Conservation (phyloP, 2,797 vertebrate species). For the Pseudotriccus pelzelni region DNA sequence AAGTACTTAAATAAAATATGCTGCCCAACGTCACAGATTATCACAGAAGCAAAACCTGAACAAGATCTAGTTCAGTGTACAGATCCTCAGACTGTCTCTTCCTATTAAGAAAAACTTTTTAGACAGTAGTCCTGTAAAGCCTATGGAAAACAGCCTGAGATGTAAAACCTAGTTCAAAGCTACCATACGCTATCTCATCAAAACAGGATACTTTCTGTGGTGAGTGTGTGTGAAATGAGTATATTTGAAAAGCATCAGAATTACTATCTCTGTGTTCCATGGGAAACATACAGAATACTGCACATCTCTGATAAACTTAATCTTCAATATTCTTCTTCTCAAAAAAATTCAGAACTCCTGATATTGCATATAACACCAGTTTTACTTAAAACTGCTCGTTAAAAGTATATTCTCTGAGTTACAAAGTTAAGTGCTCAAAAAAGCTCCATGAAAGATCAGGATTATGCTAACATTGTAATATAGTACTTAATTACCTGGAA, state of each 20-base stretch:
- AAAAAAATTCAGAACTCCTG: background rate
- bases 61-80: background rate
- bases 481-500: background rate
- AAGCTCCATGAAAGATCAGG: background rate
- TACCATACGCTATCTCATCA: background rate
- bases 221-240: background rate
- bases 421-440: background rate
- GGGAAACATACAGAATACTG: background rate
- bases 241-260: background rate
- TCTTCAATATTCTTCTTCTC: background rate
- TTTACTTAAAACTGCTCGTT: background rate
- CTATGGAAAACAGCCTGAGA: background rate
- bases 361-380: fast-evolving
- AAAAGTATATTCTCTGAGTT: background rate
- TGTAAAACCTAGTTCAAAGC: background rate
- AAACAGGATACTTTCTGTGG: background rate
- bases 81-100: background rate
- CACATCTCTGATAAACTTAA: background rate
- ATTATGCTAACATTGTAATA: background rate
- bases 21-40: background rate
- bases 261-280: background rate
- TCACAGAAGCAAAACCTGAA: background rate
- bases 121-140: background rate
- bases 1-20: background rate
- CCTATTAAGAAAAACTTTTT: background rate